These are phyloP conservation scores for Xylota segnis DNA, from an alignment of 2,888 invertebrate genomes.

Conservation along the genomic window DNA sequence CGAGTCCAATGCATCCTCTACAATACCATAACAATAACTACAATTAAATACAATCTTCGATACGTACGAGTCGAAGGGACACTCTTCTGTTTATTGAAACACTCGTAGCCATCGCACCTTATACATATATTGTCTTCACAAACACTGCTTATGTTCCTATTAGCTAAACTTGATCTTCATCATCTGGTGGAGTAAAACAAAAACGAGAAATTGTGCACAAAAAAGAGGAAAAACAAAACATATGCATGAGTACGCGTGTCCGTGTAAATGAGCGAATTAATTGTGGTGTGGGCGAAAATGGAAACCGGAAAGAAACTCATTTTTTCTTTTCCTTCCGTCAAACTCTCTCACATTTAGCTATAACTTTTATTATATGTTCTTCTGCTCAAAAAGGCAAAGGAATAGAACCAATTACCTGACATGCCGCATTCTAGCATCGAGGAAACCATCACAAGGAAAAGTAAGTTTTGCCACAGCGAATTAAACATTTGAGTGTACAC, in stretches of 20 bases:
- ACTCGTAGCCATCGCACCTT: not conserved
- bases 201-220: not conserved
- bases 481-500: conserved; percentile 82
- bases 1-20: conserved; percentile 1
- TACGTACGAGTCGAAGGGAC: conserved; percentile 3
- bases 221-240: too few relatives aligned
- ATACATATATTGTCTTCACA: conserved; percentile 14
- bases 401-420: conserved; percentile 65
- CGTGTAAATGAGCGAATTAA: conserved; percentile 2
- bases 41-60: conserved; percentile 4
- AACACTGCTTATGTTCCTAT: not conserved
- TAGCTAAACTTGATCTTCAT: not conserved
- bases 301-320: conserved; percentile 9
- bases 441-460: conserved; percentile 71
- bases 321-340: conserved; percentile 27
- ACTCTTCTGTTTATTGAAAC: not conserved
- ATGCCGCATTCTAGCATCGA: conserved; percentile 54
- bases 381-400: not conserved
- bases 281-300: not conserved
- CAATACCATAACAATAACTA: not conserved
- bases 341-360: conserved; percentile 14
- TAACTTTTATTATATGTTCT: conserved; percentile 12
- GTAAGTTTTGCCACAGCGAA: conserved; percentile 38
- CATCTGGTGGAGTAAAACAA: not conserved
- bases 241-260: conserved; percentile 5